A percentile compares a stretch with the other conserved stretches of the same genome.
Evolutionary conservation across 2,888 invertebrate genomes (phyloP).

Genomic region (Lordiphosa fenestrarum): DNA sequence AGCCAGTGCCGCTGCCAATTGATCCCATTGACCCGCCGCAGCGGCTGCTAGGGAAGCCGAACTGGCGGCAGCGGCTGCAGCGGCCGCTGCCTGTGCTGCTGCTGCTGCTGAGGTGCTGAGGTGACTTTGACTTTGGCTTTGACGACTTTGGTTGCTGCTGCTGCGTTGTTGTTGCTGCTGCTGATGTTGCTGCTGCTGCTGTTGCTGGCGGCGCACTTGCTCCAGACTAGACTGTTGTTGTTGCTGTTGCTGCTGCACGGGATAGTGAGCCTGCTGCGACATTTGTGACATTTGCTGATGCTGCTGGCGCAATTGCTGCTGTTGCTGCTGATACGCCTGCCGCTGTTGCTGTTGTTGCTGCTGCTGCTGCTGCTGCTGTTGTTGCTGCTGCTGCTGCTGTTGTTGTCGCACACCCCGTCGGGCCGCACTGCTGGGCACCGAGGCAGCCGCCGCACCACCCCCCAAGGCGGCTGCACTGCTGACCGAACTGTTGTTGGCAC

Average conservation of each 20-base stretch:
- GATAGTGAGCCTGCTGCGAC: slow-evolving; percentile 66
- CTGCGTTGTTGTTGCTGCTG: slow-evolving; percentile 61
- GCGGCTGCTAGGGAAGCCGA: slow-evolving; percentile 49
- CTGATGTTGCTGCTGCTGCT: slow-evolving; percentile 39
- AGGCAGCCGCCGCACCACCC: slow-evolving; percentile 75
- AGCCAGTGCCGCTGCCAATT: slow-evolving; percentile 76
- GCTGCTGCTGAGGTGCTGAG: slow-evolving; percentile 40
- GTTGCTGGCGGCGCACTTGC: slow-evolving; percentile 41
- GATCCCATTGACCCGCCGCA: slow-evolving; percentile 77
- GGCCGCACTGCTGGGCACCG: slow-evolving; percentile 54
- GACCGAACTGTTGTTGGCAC: slow-evolving; percentile 77
- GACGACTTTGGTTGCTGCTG: slow-evolving; percentile 76
- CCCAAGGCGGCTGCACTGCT: slow-evolving; percentile 50
- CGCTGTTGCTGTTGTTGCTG: slow-evolving; percentile 77
- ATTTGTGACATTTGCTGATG: slow-evolving; percentile 74
- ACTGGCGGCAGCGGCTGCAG: slow-evolving; percentile 54
- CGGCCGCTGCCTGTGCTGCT: slow-evolving; percentile 34
- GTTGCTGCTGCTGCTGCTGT: slow-evolving; percentile 57
- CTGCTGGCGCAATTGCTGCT: slow-evolving; percentile 61
- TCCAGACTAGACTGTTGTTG: slow-evolving; percentile 48
- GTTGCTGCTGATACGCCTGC: slow-evolving; percentile 73
- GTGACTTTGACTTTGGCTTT: slow-evolving; percentile 68
- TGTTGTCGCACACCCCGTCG: slow-evolving; percentile 40
- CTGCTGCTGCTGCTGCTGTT: slow-evolving; percentile 69
- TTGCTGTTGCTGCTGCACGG: slow-evolving; percentile 57